Percentiles rank a stretch among this genome's conserved stretches.
These are phyloP conservation scores for Drosophila siamana DNA, from an alignment of 2,888 invertebrate genomes.

Conservation along the genomic window DNA sequence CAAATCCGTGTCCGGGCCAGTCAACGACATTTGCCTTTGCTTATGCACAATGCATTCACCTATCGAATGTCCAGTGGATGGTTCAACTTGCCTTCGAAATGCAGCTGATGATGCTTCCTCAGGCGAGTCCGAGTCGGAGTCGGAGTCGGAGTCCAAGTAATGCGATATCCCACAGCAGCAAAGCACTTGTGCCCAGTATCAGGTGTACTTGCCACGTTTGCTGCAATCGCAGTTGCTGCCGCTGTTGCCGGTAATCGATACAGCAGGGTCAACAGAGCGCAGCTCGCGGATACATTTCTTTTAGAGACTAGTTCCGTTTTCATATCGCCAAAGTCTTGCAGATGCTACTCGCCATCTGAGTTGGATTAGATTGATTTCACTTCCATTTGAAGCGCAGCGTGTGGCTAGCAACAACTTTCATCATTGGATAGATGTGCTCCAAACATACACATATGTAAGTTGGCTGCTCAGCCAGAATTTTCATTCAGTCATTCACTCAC, in stretches of 20 bases:
- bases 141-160: constrained; percentile 43
- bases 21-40: constrained; percentile 30
- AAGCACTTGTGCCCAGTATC: constrained; percentile 39
- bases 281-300: constrained; percentile 45
- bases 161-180: constrained; percentile 18
- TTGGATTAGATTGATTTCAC: constrained; percentile 1
- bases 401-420: no score
- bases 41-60: constrained; percentile 37
- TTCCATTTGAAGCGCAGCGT: not conserved
- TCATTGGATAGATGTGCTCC: no score
- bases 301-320: constrained; percentile 41
- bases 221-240: not conserved
- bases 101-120: constrained; percentile 33
- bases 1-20: constrained; percentile 25
- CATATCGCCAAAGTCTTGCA: not conserved
- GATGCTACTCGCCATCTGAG: not conserved
- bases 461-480: no score
- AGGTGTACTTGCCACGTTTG: constrained; percentile 24
- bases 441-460: no score
- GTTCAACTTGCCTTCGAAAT: no score
- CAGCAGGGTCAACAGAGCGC: constrained; percentile 57
- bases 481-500: no score
- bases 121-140: constrained; percentile 43
- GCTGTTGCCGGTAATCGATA: constrained; percentile 44
- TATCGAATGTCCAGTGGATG: no score